Conservation (phyloP, 2,888 invertebrate genomes). For the Cheilosia variabilis region DNA sequence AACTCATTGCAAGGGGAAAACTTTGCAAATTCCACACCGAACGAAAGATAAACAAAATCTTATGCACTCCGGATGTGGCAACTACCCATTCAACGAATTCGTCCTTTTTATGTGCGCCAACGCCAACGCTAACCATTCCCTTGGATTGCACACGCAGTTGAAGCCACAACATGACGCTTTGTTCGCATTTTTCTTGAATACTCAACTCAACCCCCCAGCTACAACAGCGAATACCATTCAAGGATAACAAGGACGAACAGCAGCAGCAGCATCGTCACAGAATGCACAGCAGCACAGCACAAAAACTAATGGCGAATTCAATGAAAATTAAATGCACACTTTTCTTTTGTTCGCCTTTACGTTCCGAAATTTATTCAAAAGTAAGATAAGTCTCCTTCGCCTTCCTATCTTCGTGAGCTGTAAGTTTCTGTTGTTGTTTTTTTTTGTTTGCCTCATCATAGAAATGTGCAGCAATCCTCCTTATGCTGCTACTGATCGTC, state of each 20-base stretch:
- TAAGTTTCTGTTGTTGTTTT: constrained; percentile 1
- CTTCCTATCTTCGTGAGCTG: neutral
- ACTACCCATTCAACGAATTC: constrained; percentile 34
- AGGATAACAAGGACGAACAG: constrained; percentile 68
- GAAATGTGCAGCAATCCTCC: constrained; percentile 43
- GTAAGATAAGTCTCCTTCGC: constrained; percentile 66
- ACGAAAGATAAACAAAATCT: constrained; percentile 63
- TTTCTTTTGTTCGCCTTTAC: constrained; percentile 75
- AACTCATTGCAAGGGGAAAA: constrained; percentile 10
- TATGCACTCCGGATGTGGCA: constrained; percentile 56
- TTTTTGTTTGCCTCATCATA: constrained; percentile 23
- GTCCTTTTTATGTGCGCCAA: constrained; percentile 6
- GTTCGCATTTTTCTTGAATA: constrained; percentile 67
- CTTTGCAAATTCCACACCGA: constrained; percentile 52
- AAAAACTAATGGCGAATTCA: constrained; percentile 70
- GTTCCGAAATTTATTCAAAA: constrained; percentile 74
- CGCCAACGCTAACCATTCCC: neutral
- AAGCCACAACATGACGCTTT: constrained; percentile 58
- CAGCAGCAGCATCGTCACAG: constrained; percentile 29
- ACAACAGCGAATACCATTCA: constrained; percentile 47
- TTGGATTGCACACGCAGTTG: constrained; percentile 49
- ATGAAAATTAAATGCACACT: constrained; percentile 75
- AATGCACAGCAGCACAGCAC: constrained; percentile 28
- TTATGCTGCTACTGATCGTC: constrained; percentile 49
- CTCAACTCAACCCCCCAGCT: constrained; percentile 35